These are phyloP conservation scores for Amazona guildingii DNA, from an alignment of 2,113 vertebrate species.

Conservation along the genomic window DNA sequence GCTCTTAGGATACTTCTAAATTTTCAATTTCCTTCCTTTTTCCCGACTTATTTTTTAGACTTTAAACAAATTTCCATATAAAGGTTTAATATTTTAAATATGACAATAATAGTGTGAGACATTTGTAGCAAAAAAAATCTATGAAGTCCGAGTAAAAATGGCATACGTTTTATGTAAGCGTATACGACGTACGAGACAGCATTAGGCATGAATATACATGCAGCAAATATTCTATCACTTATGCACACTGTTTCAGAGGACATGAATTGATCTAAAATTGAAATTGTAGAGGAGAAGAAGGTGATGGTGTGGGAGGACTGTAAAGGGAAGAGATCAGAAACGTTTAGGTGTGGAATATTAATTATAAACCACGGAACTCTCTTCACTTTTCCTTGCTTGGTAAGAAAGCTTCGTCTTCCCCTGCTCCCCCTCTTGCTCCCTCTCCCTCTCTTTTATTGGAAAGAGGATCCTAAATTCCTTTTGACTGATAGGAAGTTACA, in stretches of 20 bases:
- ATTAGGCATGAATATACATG: not conserved
- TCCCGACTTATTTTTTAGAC: not conserved
- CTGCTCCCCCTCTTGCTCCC: not conserved
- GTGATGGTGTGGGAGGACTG: not conserved
- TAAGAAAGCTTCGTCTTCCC: constrained; percentile 26
- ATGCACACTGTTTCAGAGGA: not conserved
- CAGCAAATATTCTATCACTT: not conserved
- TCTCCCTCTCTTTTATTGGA: constrained; percentile 33
- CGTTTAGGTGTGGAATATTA: constrained; percentile 55
- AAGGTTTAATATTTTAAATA: not conserved
- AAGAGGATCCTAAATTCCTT: constrained; percentile 73
- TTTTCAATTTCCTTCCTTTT: not conserved
- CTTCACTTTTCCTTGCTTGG: constrained; percentile 1
- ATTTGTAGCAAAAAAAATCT: not conserved
- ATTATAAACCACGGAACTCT: constrained; percentile 65
- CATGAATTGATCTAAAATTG: not conserved
- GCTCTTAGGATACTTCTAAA: not conserved
- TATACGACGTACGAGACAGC: not conserved
- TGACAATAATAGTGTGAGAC: rapidly evolving
- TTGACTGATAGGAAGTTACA: constrained; percentile 74
- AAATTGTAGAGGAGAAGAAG: constrained; percentile 10
- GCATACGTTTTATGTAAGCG: not conserved
- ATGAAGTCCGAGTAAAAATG: not conserved
- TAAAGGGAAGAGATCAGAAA: not conserved
- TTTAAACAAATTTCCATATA: not conserved